Base-by-base conservation (phyloP, 2,797 vertebrate genomes). In the Eospalax fontanierii region DNA sequence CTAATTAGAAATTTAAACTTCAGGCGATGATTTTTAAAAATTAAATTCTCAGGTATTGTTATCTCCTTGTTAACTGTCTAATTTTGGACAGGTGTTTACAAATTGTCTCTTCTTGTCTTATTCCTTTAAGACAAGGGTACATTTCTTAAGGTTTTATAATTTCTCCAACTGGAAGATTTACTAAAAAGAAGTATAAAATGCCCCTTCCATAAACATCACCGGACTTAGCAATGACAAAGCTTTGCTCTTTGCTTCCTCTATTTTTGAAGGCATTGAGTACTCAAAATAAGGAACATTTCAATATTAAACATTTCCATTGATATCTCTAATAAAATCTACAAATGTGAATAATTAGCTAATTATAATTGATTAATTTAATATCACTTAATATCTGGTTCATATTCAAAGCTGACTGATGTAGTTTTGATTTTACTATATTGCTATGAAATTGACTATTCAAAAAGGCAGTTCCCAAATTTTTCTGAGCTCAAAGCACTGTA, bases 401-500 rank as follows among this genome's bases (percentile, higher is more conserved):
- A 81, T 93, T 93, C 35, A 95, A 88, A 90, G 85, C n/a, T 89
- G 65, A 85, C 26, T 78, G 57, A 66, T 70, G n/a, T 4, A 46
- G 50, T 89, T 88, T 83, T 85, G 59, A 92, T 78, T 90, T 54
- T 96, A 87, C 73, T 85, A 89, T 26, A 54, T 7, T 63, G 63
- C 63, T 95, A 93, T 94, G 43, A 95, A 96, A 95, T 83, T 59
- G 75, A 50, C 9, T 76, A 92, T 57, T 66, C 50, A 92, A 87
- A 97, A 92, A 87, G 6, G 8, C 68, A 46, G 61, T 78, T 86
- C 87, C 40, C 83, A 82, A 89, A 50, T 91, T 92, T 92, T 61
- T 82, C 33, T 63, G 81, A 89, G 71, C 46, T 43, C 76, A 24
- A 76, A 80, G 88, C 81, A 95, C 21, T 28, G 33, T 7, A 65